Conservation (phyloP, 2,888 invertebrate genomes). For the Oegoconia quadripuncta region DNA sequence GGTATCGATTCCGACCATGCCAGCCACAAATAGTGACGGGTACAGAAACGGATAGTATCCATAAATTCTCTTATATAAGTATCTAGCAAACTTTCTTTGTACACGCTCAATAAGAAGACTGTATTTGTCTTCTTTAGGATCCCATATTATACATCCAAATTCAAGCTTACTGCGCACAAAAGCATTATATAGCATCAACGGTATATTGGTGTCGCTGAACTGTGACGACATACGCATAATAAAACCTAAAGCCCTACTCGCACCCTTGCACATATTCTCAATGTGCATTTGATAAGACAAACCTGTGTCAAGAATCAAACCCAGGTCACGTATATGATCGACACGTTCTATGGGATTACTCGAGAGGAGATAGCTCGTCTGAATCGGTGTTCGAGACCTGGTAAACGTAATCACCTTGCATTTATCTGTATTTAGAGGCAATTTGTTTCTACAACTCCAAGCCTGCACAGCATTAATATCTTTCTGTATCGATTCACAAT, state of each 20-base stretch:
- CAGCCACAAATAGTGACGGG: constrained; percentile 6
- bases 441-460: neutral
- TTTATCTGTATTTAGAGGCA: neutral
- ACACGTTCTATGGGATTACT: neutral
- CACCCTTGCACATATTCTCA: neutral
- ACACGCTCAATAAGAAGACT: constrained; percentile 1
- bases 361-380: neutral
- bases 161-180: constrained; percentile 9
- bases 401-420: neutral
- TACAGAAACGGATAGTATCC: constrained; percentile 10
- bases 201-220: neutral
- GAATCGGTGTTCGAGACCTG: neutral
- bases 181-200: constrained; percentile 5
- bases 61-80: constrained; percentile 5
- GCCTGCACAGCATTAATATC: neutral
- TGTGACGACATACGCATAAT: constrained; percentile 1
- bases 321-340: neutral
- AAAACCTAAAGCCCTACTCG: neutral
- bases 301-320: neutral
- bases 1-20: constrained; percentile 6
- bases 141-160: constrained; percentile 9
- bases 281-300: neutral
- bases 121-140: constrained; percentile 8
- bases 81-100: constrained; percentile 9
- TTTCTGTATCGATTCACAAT: neutral